Base-by-base conservation (phyloP, 53 echinoderm and acorn worm genomes). In the Echinarachnius parma region DNA sequence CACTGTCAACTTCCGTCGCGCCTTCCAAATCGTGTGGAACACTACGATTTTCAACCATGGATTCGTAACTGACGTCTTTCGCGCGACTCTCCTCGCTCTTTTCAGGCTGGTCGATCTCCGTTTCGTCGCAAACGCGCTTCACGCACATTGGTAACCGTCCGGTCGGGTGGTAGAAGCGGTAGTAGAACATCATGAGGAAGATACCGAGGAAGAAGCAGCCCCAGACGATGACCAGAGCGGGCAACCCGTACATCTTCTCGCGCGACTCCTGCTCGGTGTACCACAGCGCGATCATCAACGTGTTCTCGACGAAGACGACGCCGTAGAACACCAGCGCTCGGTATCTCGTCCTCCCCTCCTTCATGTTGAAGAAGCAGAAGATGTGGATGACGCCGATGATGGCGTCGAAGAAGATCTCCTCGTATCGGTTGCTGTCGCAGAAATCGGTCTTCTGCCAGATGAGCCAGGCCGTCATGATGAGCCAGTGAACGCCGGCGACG, bases 311-410 rank as follows among this genome's bases (percentile, higher is more conserved):
- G 31, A 98, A 84, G 16, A 82, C 60, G 20, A 96, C 8, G 9
- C 45, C 23, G 54, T 96, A 96, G 49, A 91, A 88, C 56, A 80
- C 36, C 3, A 68, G 11, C 0, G 88, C 87, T n/a, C 91, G 52
- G 36, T 78, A 91, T 32, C 91, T 74, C 4, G 98, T 88, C 5
- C 60, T 75, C 16, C 98, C 98, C 28, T 91, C 98, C 68, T 96
- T 96, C 85, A 96, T 82, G 60, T 96, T 96, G 59, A 96, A 96
- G 83, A 91, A 95, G 34, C 92, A 92, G 80, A 96, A 96, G 48
- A 96, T 86, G 52, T 96, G 84, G 27, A 96, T 79, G 35, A 86
- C 61, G 23, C 98, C 98, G 20, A 92, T 88, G 35, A 96, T 86
- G 9, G 57, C 82, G 72, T 96, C 92, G 46, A 96, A 96, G 36